Conservation (phyloP, 2,113 vertebrate genomes). For the Brevimyrus niger region DNA sequence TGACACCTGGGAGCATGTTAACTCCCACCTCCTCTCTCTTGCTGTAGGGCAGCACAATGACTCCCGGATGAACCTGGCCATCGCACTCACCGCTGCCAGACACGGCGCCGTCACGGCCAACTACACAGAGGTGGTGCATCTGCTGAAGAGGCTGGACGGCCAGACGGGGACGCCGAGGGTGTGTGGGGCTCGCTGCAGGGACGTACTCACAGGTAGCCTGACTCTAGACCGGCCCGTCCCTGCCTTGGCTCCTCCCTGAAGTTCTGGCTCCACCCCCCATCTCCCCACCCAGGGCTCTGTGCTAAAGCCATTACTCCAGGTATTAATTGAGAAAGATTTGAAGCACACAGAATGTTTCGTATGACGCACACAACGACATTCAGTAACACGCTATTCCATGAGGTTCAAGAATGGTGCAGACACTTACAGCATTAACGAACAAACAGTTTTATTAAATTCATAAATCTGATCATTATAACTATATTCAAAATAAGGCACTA, state of each 20-base stretch:
- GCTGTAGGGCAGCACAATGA: conserved; percentile 94
- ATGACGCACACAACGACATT: not conserved
- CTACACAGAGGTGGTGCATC: conserved; percentile 80
- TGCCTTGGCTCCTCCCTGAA: not conserved
- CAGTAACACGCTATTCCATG: not conserved
- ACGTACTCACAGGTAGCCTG: conserved; percentile 73
- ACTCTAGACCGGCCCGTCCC: not conserved
- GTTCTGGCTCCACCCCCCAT: not conserved
- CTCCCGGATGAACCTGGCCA: conserved; percentile 92
- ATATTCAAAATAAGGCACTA: not conserved
- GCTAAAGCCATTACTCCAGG: not conserved
- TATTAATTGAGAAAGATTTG: not conserved
- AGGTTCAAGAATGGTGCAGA: not conserved
- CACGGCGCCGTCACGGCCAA: conserved; percentile 84
- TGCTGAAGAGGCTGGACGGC: conserved; percentile 75
- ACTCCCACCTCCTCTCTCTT: conserved; percentile 53
- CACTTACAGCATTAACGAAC: not conserved
- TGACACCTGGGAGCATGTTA: conserved; percentile 47
- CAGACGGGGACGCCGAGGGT: conserved; percentile 59
- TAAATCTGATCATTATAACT: not conserved
- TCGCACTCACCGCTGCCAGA: conserved; percentile 82
- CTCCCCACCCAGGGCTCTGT: not conserved
- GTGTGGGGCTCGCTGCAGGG: conserved; percentile 77
- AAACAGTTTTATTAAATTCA: not conserved
- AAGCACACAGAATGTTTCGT: not conserved